Evolutionary conservation across 2,113 vertebrate genomes (phyloP).

Genomic region (Sus scrofa): T2T-Sscrofa CM000818.6:83583501-83584000

Average conservation of each 20-base stretch:
- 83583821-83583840: not conserved
- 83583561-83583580: not conserved
- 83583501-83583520: not conserved
- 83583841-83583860: too few species aligned
- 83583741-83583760: not conserved
- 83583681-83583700: not conserved
- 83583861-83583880: not conserved
- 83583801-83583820: not conserved
- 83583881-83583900: accelerated
- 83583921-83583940: constrained; percentile 12
- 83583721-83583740: not conserved
- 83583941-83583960: not conserved
- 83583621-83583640: not conserved
- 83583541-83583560: not conserved
- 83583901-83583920: accelerated
- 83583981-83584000: not conserved
- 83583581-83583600: not conserved
- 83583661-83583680: not conserved
- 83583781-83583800: not conserved
- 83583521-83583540: not conserved
- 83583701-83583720: constrained; percentile 33
- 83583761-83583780: not conserved
- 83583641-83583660: constrained; percentile 14
- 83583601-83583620: not conserved
- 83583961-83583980: not conserved